These are phyloP conservation scores for Carapus acus DNA, from an alignment of 2,797 vertebrate genomes.

Conservation along the genomic window DNA sequence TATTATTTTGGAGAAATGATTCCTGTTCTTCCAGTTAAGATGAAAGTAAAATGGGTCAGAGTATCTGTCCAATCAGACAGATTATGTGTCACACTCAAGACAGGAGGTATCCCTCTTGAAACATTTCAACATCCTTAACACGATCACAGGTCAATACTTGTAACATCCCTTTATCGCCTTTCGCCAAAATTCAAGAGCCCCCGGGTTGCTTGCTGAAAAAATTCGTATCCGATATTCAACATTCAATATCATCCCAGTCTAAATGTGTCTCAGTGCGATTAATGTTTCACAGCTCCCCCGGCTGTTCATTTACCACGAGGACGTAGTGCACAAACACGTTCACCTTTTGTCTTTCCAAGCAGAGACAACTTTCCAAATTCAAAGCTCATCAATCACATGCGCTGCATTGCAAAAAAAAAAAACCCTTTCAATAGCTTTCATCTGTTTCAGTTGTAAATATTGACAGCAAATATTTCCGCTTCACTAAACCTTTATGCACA, in stretches of 20 bases:
- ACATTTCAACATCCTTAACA: background rate
- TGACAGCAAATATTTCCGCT: background rate
- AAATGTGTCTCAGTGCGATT: constrained; percentile 22
- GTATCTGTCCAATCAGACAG: too few relatives aligned
- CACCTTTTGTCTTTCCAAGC: background rate
- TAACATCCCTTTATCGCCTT: constrained; percentile 1
- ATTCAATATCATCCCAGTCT: background rate
- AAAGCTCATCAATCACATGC: background rate
- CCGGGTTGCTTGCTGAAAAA: background rate
- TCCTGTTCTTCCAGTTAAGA: constrained; percentile 30
- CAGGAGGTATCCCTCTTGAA: background rate
- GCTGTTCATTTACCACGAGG: constrained; percentile 58
- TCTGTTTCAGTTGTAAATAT: background rate
- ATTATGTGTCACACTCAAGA: background rate
- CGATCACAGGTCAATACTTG: too few relatives aligned
- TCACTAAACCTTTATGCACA: too few relatives aligned
- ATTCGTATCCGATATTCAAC: background rate
- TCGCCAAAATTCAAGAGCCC: too few relatives aligned
- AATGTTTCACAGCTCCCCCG: constrained; percentile 39
- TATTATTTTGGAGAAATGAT: background rate
- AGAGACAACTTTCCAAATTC: background rate
- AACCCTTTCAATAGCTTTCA: background rate
- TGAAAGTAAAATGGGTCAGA: background rate
- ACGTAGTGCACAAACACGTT: constrained; percentile 3
- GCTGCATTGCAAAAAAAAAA: background rate